Conservation (phyloP, 2,113 vertebrate genomes). For the Cervus canadensis region DNA sequence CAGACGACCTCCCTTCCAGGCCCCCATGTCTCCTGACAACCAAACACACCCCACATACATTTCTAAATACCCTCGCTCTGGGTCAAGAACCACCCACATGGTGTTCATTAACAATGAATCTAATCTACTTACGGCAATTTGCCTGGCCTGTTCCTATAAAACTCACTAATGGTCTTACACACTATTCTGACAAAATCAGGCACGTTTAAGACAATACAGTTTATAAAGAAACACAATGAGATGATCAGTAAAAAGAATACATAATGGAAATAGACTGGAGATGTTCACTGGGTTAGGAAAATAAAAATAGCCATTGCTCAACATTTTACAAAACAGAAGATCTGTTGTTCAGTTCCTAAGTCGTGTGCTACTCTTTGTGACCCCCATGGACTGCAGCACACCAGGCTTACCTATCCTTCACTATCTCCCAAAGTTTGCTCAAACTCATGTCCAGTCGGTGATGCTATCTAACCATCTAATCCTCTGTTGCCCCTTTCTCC, state of each 20-base stretch:
- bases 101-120: neutral
- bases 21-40: neutral
- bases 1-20: neutral
- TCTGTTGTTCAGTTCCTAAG: neutral
- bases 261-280: neutral
- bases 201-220: neutral
- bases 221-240: conserved; percentile 9
- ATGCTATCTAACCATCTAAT: neutral
- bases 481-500: neutral
- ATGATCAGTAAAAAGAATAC: neutral
- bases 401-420: neutral
- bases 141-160: neutral
- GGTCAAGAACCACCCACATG: neutral
- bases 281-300: neutral
- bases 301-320: neutral
- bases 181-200: neutral
- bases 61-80: neutral
- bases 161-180: neutral
- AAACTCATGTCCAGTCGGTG: neutral
- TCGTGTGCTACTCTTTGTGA: neutral
- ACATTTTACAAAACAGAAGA: neutral
- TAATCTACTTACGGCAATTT: neutral
- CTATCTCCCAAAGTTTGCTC: neutral
- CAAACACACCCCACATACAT: neutral
- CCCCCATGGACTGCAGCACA: neutral